Percentiles rank a stretch among this genome's conserved stretches.
Conservation (phyloP, 2,797 vertebrate species). For the Ctenopoma multispine region DNA sequence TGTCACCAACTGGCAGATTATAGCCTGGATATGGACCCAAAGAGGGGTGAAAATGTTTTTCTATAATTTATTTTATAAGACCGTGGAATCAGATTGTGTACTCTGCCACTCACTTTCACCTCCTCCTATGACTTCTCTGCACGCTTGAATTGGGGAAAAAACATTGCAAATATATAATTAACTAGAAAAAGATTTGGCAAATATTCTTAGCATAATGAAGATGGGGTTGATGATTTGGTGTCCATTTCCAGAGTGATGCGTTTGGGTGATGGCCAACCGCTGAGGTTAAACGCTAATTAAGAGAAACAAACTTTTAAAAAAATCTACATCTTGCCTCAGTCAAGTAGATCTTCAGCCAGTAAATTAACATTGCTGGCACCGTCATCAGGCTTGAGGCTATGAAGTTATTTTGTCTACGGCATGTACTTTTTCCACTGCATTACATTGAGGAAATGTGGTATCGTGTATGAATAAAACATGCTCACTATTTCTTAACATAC, state of each 20-base stretch:
- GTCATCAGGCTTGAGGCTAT: constrained; percentile 27
- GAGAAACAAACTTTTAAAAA: background rate
- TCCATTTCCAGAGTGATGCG: constrained; percentile 10
- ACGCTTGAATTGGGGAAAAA: no score
- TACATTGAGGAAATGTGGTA: constrained; percentile 34
- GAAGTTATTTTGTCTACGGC: constrained; percentile 27
- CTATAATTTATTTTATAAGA: no score
- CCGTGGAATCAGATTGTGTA: no score
- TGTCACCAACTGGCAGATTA: no score
- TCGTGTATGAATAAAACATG: constrained; percentile 70
- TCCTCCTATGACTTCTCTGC: no score
- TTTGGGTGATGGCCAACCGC: constrained; percentile 2
- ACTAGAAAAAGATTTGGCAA: no score
- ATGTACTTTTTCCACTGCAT: constrained; percentile 32
- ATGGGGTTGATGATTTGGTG: constrained; percentile 4
- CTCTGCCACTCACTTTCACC: no score
- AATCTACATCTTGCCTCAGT: background rate
- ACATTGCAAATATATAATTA: no score
- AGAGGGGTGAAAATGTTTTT: no score
- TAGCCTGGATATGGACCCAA: no score
- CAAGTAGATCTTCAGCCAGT: constrained; percentile 2
- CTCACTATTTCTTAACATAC: constrained; percentile 40
- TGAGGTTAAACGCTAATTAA: constrained; percentile 26
- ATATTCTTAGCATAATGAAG: background rate
- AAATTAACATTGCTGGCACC: constrained; percentile 34